Conservation (phyloP, 1,140 invertebrate species). For the Bombus haemorrhoidalis region DNA sequence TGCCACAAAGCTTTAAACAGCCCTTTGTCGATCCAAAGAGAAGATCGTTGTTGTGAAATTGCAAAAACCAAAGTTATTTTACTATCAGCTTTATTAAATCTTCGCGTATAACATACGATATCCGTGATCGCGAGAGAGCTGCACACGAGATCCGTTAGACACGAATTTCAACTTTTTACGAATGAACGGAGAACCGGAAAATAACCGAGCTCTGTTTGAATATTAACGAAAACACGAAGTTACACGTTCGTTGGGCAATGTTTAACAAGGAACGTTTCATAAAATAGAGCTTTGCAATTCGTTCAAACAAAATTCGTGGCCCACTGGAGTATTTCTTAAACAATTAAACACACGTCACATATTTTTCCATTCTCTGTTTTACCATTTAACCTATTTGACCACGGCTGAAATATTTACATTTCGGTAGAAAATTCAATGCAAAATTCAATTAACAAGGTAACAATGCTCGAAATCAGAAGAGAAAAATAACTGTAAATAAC, state of each 20-base stretch:
- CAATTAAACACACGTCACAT: neutral
- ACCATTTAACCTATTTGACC: neutral
- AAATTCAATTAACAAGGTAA: neutral
- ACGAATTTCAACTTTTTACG: neutral
- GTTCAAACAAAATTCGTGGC: neutral
- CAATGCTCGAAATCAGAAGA: neutral
- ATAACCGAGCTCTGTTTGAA: neutral
- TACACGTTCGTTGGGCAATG: neutral
- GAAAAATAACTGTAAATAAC: too few species aligned
- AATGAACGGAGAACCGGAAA: neutral
- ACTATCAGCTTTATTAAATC: neutral
- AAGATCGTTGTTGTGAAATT: neutral
- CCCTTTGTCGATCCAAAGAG: neutral
- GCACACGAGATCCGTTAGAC: too few species aligned
- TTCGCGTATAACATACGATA: neutral
- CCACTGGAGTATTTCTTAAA: neutral
- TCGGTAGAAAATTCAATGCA: neutral
- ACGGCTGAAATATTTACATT: neutral
- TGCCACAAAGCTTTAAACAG: neutral
- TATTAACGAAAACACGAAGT: neutral
- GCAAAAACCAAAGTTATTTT: neutral
- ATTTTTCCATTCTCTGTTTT: neutral
- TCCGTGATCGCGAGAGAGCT: neutral
- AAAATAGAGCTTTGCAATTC: neutral
- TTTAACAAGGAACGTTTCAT: conserved; percentile 1